Evolutionary conservation across 2,888 invertebrate genomes (phyloP).

Genomic region (Acronicta aceris): DNA sequence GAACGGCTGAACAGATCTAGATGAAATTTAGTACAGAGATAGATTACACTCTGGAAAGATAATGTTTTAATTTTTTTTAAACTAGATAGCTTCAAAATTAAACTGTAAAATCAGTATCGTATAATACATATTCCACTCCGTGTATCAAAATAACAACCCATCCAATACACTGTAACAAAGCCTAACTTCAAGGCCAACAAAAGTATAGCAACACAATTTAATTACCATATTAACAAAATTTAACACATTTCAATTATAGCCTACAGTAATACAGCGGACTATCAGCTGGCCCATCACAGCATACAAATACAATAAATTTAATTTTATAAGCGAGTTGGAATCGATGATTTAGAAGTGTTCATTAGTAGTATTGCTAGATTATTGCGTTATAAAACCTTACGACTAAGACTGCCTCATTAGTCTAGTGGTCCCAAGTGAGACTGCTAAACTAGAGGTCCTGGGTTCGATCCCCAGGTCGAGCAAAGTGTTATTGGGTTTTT

Average conservation of each 20-base stretch:
- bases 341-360: neutral
- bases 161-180: neutral
- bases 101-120: too few species aligned
- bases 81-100: too few species aligned
- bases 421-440: too few species aligned
- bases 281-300: constrained; percentile 2
- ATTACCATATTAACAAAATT: constrained; percentile 14
- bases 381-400: constrained; percentile 12
- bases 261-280: constrained; percentile 9
- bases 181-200: constrained; percentile 28
- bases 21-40: too few species aligned
- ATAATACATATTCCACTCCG: neutral
- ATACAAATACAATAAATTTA: constrained; percentile 23
- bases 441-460: too few species aligned
- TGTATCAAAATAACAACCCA: neutral
- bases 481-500: neutral
- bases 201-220: constrained; percentile 16
- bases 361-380: constrained; percentile 15
- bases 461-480: too few species aligned
- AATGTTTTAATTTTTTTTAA: too few species aligned
- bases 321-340: constrained; percentile 20
- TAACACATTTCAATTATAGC: constrained; percentile 35
- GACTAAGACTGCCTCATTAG: too few species aligned
- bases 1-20: too few species aligned
- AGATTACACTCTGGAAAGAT: too few species aligned